These are phyloP conservation scores for Bujurquina vittata DNA, from an alignment of 2,113 vertebrate species.

Conservation along the genomic window DNA sequence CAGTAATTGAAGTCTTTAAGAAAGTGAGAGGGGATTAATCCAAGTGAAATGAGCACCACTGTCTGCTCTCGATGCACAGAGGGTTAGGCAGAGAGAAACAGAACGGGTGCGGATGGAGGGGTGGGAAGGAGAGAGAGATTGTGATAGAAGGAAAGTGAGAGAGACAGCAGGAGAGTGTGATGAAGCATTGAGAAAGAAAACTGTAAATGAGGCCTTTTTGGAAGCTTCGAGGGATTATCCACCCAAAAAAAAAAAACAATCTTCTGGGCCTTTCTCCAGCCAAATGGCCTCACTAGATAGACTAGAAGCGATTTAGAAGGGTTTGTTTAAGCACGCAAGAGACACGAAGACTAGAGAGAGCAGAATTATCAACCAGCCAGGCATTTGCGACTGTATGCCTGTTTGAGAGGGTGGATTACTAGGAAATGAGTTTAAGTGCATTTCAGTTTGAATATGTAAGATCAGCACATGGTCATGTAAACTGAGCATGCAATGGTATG, in stretches of 20 bases:
- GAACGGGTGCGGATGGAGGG: constrained; percentile 42
- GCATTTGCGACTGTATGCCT: constrained; percentile 47
- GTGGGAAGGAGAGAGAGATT: constrained; percentile 39
- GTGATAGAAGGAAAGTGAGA: constrained; percentile 38
- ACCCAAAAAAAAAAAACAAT: constrained; percentile 48
- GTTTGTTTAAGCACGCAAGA: constrained; percentile 48
- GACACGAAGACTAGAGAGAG: constrained; percentile 22
- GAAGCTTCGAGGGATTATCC: constrained; percentile 72
- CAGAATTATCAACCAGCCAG: constrained; percentile 52
- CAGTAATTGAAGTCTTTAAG: constrained; percentile 83
- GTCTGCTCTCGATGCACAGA: constrained; percentile 65
- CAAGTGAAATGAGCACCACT: constrained; percentile 68
- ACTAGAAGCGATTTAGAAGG: constrained; percentile 47
- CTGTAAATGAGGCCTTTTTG: constrained; percentile 76
- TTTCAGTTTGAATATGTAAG: constrained; percentile 32
- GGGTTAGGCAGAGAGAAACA: constrained; percentile 51
- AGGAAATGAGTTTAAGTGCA: constrained; percentile 37
- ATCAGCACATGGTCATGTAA: constrained; percentile 15
- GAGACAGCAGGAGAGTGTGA: constrained; percentile 58
- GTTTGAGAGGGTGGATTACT: constrained; percentile 55
- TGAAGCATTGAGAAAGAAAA: constrained; percentile 68
- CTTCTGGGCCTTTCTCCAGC: constrained; percentile 53
- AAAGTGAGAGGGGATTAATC: constrained; percentile 80
- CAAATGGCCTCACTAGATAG: constrained; percentile 63
- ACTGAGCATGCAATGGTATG: constrained; percentile 7